These are phyloP conservation scores for Tribolium freemani DNA, from an alignment of 2,888 invertebrate genomes.

Conservation along the genomic window DNA sequence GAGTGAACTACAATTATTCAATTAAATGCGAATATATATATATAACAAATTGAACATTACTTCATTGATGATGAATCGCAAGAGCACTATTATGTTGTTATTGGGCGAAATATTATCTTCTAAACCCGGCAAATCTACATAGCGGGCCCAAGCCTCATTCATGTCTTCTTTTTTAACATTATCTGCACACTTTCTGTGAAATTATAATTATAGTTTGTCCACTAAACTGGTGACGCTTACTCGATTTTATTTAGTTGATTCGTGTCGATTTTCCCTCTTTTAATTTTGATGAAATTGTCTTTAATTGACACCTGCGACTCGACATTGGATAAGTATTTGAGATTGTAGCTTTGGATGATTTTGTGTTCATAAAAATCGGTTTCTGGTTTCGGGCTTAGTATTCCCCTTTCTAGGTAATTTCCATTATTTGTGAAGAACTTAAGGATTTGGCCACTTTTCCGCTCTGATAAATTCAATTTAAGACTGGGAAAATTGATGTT, in stretches of 20 bases:
- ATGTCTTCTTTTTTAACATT: constrained; percentile 58
- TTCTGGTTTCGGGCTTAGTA: not conserved
- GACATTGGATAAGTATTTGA: constrained; percentile 50
- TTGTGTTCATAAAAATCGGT: constrained; percentile 43
- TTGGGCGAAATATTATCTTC: constrained; percentile 87
- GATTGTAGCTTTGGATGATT: constrained; percentile 44
- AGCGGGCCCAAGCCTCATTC: constrained; percentile 80
- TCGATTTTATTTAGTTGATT: constrained; percentile 27
- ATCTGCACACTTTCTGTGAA: constrained; percentile 46
- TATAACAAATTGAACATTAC: constrained; percentile 56
- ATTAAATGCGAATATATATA: not conserved
- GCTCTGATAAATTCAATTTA: constrained; percentile 83
- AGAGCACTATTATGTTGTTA: constrained; percentile 79
- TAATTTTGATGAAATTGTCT: constrained; percentile 40
- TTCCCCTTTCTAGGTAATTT: not conserved
- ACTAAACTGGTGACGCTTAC: constrained; percentile 6
- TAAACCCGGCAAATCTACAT: constrained; percentile 83
- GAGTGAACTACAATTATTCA: constrained; percentile 71
- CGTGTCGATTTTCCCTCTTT: constrained; percentile 38
- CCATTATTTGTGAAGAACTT: constrained; percentile 70
- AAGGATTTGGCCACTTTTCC: constrained; percentile 76
- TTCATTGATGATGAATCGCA: constrained; percentile 81
- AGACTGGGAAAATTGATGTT: constrained; percentile 80
- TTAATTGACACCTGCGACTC: constrained; percentile 45
- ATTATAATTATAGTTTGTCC: not conserved